Conservation (phyloP, 2,888 invertebrate genomes). For the Agriotes lineatus region DNA sequence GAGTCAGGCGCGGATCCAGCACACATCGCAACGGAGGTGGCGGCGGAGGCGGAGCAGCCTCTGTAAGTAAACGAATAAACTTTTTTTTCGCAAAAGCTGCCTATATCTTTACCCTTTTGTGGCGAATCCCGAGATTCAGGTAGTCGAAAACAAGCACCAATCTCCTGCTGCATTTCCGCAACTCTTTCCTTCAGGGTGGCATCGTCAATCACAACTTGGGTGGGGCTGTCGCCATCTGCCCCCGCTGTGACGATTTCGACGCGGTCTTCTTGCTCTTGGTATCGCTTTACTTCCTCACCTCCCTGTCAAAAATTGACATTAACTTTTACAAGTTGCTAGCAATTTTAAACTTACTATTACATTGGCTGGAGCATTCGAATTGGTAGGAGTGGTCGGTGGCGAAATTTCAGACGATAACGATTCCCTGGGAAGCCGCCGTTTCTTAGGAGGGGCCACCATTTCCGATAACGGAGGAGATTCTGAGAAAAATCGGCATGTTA, state of each 20-base stretch:
- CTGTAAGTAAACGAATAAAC: too few relatives aligned
- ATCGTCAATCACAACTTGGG: slow-evolving; percentile 64
- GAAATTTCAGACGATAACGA: slow-evolving; percentile 78
- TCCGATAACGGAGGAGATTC: slow-evolving; percentile 77
- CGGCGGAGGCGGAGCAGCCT: background rate
- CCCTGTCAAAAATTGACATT: slow-evolving; percentile 24
- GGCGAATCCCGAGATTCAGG: slow-evolving; percentile 34
- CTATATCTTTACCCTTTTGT: slow-evolving; percentile 43
- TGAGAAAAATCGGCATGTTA: too few relatives aligned
- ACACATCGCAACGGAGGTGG: slow-evolving; percentile 48
- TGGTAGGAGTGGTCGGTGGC: slow-evolving; percentile 62
- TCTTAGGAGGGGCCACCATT: slow-evolving; percentile 88
- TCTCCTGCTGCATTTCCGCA: slow-evolving; percentile 67
- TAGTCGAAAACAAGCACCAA: slow-evolving; percentile 53
- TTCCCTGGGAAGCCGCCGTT: slow-evolving; percentile 88
- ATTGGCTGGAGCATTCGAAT: slow-evolving; percentile 28
- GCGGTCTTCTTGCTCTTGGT: slow-evolving; percentile 56
- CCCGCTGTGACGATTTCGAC: slow-evolving; percentile 66
- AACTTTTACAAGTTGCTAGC: background rate
- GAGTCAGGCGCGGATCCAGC: slow-evolving; percentile 59
- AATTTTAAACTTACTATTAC: slow-evolving; percentile 23
- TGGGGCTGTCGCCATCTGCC: slow-evolving; percentile 65
- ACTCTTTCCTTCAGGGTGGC: slow-evolving; percentile 65
- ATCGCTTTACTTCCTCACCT: slow-evolving; percentile 41
- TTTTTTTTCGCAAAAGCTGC: too few relatives aligned